Evolutionary conservation across 2,113 vertebrate genomes (phyloP), one percentile per base, ranked within the genome.

Genomic region (Emydura subglobosa): DNA sequence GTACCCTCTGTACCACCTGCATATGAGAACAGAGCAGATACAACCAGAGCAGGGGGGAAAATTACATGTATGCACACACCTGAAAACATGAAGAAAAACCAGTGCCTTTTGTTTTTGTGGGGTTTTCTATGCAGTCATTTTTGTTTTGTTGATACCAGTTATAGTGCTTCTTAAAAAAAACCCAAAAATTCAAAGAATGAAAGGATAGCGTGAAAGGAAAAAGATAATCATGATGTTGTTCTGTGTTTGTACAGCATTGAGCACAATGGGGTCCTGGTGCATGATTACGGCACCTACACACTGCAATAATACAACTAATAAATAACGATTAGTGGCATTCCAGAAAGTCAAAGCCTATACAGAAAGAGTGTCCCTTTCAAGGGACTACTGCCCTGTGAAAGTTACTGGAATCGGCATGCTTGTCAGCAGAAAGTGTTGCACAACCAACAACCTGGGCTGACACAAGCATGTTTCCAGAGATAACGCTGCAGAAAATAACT

Each of bases 51-150:
- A 74, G 19, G 44, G 72, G 51, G 59, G 57, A 79, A 79, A 31
- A 86, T 49, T 61, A n/a, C 34, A 53, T 0, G 0, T 19, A n/a
- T 10, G 27, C 27, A 13, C 50, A 34, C 42, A 85, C 55, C 55
- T 59, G n/a, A 89, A 87, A 90, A 49, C 31, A n/a, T 16, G 55
- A 39, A 80, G 47, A 68, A 80, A 72, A 88, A 86, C 0, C 24
- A 57, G 44, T 83, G 49, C 13, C 22, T 85, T 29, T 83, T 25
- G 74, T 82, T 93, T 89, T 87, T 78, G 80, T 61, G 34, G 47
- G 0, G 0, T 31, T 57, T 61, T 61, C 79, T 51, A 12, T 34
- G 9, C 6, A n/a, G 49, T 47, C 12, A 80, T 22, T 51, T 80
- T n/a, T 80, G 79, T 22, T 51, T 27, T 34, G 19, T n/a, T 24